Conservation (phyloP, 2,797 vertebrate species). For the Xerus rutilus region DNA sequence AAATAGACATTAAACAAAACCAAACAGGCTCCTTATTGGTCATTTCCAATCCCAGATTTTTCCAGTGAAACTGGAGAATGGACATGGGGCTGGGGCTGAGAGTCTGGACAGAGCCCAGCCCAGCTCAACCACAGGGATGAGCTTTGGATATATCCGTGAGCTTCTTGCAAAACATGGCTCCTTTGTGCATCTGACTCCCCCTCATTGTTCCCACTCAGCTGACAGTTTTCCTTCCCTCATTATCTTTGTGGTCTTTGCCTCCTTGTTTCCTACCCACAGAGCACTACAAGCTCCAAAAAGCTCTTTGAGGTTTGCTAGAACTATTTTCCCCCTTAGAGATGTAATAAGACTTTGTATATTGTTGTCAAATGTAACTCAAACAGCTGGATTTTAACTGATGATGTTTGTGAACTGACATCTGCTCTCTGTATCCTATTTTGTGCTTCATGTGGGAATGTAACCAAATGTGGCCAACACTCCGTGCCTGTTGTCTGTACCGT, state of each 20-base stretch:
- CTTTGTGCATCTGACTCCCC: background rate
- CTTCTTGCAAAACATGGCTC: background rate
- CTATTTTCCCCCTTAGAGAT: background rate
- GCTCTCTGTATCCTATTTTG: slow-evolving; percentile 34
- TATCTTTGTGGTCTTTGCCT: background rate
- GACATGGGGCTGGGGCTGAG: background rate
- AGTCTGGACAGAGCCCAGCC: background rate
- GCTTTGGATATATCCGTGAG: background rate
- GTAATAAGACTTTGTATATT: slow-evolving; percentile 53
- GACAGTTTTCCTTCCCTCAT: background rate
- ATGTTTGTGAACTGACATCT: slow-evolving; percentile 45
- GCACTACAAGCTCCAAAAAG: background rate
- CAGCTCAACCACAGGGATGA: background rate
- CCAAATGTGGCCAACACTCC: background rate
- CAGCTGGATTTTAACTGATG: slow-evolving; percentile 48
- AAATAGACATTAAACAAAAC: background rate
- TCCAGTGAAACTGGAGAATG: background rate
- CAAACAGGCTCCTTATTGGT: background rate
- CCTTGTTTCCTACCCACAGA: background rate
- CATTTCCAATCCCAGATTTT: background rate
- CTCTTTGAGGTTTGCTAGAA: background rate
- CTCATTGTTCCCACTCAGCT: background rate
- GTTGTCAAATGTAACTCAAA: slow-evolving; percentile 67
- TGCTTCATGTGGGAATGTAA: slow-evolving; percentile 29
- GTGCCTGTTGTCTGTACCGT: slow-evolving; percentile 19